phyloP scores from a whole-genome alignment of 2,797 vertebrate species.

The Triplophysa bombifrons region DNA sequence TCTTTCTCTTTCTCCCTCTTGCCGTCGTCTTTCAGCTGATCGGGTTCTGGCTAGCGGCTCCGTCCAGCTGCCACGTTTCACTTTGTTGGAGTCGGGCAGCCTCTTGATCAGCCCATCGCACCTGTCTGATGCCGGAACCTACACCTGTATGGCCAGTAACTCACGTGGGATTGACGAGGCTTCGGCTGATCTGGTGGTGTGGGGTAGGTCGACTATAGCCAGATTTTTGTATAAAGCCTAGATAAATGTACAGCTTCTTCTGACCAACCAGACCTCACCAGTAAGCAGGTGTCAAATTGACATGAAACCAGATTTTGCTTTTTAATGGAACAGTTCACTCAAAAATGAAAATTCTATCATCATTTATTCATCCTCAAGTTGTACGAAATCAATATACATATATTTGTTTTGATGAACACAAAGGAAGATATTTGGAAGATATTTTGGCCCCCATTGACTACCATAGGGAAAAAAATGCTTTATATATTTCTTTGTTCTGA shows the following conservation, averaged over 20 bases:
- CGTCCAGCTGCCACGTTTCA: slow-evolving; percentile 93
- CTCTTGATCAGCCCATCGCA: slow-evolving; percentile 91
- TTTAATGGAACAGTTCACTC: no score
- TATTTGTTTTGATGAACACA: no score
- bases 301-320: no score
- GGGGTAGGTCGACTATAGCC: slow-evolving; percentile 80
- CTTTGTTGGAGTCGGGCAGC: slow-evolving; percentile 93
- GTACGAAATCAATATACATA: no score
- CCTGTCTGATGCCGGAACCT: slow-evolving; percentile 88
- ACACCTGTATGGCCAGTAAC: slow-evolving; percentile 95
- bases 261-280: background rate
- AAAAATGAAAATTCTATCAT: no score
- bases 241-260: no score
- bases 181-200: slow-evolving; percentile 89
- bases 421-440: no score
- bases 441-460: no score
- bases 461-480: no score
- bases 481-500: no score
- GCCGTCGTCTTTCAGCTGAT: slow-evolving; percentile 77
- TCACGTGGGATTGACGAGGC: slow-evolving; percentile 94
- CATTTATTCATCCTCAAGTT: no score
- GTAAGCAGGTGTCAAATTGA: background rate
- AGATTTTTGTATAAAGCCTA: no score
- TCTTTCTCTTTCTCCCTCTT: slow-evolving; percentile 40
- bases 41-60: slow-evolving; percentile 94